Base-by-base conservation (phyloP, 2,797 vertebrate species). In the Pogonophryne albipinna region DNA sequence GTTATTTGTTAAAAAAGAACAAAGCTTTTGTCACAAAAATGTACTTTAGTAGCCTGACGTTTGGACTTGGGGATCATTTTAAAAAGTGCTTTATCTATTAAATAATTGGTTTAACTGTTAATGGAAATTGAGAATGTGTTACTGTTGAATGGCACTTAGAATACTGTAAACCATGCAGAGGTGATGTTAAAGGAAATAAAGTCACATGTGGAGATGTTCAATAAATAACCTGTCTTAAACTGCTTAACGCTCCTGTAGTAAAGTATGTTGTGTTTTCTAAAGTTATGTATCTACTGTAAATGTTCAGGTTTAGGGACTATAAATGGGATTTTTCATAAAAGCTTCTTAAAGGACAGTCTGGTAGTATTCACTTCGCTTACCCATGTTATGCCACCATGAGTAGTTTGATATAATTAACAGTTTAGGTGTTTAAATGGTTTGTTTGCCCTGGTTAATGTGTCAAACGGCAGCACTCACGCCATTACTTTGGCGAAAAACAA, bases 191-290 rank as follows among this genome's bases (percentile, higher is more conserved):
- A 63, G 16, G 15, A 78, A 49, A n/a, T 34, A 10, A 53, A 76
- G 65, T 57, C 53, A 62, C 19, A 6, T 19, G 50, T 80, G 52
- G 65, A 75, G 4, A 78, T 50, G 61, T 81, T 71, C 23, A 56
- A 19, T 80, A 60, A 79, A 66, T 60, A 68, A 60, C 50, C 68
- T 49, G 7, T 62, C 15, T 71, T 6, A 34, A 23, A n/a, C 58
- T 74, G 66, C 62, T 60, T 7, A 58, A 47, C 63, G 3, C 46
- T 60, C 34, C 55, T 55, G 55, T 82, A 59, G 73, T 52, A 64
- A 20, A 73, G 61, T 38, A 17, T 71, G 20, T 51, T 62, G 64
- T 75, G 50, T 66, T 79, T 68, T 64, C 59, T 6, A 3, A 78
- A 47, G 51, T 45, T 34, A 8, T 51, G 50, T 63, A 15, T 38